These are phyloP conservation scores for Onychorhynchus coronatus DNA, from an alignment of 2,113 vertebrate species.

Conservation along the genomic window DNA sequence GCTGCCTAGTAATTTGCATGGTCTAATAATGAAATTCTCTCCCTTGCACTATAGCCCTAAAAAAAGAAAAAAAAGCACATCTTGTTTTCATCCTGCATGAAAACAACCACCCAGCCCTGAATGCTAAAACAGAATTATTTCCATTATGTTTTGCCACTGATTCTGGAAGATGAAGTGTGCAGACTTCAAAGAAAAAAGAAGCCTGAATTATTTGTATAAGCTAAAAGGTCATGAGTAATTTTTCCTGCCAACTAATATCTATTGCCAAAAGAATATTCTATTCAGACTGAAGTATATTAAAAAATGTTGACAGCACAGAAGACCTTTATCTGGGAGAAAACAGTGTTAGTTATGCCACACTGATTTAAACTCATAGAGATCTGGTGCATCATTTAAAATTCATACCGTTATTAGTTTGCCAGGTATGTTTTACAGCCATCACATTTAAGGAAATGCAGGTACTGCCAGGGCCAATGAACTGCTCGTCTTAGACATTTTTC, in stretches of 20 bases:
- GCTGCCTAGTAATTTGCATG: background rate
- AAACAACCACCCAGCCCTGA: background rate
- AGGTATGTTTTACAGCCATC: background rate
- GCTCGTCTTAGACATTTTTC: background rate
- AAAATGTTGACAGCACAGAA: background rate
- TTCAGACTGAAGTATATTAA: slow-evolving; percentile 15
- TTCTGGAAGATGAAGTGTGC: background rate
- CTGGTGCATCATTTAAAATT: slow-evolving; percentile 11
- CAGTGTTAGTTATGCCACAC: slow-evolving; percentile 7
- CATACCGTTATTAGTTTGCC: background rate
- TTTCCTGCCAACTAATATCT: slow-evolving; percentile 2
- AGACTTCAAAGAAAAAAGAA: background rate
- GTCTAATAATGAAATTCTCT: background rate
- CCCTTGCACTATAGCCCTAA: background rate
- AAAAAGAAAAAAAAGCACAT: background rate
- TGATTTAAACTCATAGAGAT: slow-evolving; percentile 34
- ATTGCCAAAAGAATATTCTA: background rate
- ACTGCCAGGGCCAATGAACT: background rate
- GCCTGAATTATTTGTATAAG: background rate
- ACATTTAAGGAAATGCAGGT: background rate
- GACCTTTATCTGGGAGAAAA: slow-evolving; percentile 10
- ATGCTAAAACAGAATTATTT: background rate
- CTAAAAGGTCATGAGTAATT: slow-evolving; percentile 5
- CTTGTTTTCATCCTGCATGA: background rate
- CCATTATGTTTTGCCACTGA: background rate